A percentile compares a stretch with the other conserved stretches of the same genome.
Conservation (phyloP, 2,113 vertebrate genomes). For the Mesoclemmys tuberculata region DNA sequence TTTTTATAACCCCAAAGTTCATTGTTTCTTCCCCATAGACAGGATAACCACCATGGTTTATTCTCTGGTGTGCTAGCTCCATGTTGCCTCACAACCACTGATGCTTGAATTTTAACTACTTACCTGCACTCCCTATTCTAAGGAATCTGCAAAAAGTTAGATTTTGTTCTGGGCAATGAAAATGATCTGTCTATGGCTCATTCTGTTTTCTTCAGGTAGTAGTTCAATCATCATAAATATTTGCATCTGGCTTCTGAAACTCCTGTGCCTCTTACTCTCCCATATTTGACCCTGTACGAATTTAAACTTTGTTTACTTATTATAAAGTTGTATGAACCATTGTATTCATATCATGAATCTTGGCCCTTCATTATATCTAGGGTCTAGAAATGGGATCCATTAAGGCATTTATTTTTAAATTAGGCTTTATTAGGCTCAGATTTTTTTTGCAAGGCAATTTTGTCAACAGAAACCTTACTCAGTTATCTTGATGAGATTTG, state of each 20-base stretch:
- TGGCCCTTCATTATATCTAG: neutral
- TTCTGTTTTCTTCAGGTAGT: neutral
- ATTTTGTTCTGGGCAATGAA: neutral
- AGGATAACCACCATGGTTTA: neutral
- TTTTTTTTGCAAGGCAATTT: neutral
- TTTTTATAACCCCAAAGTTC: neutral
- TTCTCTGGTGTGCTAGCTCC: neutral
- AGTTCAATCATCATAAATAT: neutral
- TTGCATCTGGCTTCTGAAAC: neutral
- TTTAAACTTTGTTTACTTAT: neutral
- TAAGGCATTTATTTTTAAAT: neutral
- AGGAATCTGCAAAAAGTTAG: neutral
- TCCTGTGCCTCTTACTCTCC: neutral
- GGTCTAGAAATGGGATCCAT: neutral
- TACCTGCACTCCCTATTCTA: neutral
- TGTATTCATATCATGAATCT: neutral
- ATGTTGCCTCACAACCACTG: neutral
- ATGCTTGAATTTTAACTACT: neutral
- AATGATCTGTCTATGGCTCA: neutral
- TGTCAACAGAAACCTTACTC: fast-evolving
- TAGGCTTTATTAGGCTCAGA: neutral
- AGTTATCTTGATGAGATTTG: neutral
- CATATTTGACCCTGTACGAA: neutral
- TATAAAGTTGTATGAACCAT: neutral
- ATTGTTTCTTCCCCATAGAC: neutral